phyloP scores from a whole-genome alignment of 1,140 invertebrate species.

The Marisa cornuarietis region DNA sequence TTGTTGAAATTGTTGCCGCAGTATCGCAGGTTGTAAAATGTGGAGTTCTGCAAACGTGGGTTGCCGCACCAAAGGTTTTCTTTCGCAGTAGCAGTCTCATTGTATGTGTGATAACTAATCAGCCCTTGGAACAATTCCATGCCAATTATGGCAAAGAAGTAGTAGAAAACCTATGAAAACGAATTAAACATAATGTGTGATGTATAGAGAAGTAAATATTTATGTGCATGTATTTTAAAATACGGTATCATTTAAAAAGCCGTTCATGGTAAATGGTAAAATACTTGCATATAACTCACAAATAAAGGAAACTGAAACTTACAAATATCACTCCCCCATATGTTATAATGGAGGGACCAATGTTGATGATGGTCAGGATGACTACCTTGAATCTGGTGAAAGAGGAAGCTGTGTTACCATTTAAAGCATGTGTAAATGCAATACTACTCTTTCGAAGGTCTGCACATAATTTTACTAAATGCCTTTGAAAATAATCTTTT shows the following conservation, averaged over 20 bases:
- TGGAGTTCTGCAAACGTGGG: constrained; percentile 60
- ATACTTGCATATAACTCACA: no score
- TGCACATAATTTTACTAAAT: no score
- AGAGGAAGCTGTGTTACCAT: constrained; percentile 12
- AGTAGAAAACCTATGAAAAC: constrained; percentile 67
- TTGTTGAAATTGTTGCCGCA: constrained; percentile 72
- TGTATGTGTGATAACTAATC: constrained; percentile 61
- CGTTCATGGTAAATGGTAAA: no score
- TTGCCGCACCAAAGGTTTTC: constrained; percentile 66
- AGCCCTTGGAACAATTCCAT: constrained; percentile 68
- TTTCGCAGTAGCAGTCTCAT: constrained; percentile 26
- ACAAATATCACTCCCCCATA: constrained; percentile 70
- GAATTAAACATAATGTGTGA: not conserved
- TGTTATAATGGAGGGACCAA: constrained; percentile 68
- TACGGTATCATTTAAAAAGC: no score
- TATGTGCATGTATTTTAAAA: no score
- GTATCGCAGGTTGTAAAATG: constrained; percentile 66
- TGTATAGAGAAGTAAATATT: no score
- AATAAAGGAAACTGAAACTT: constrained; percentile 39
- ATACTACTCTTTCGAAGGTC: no score
- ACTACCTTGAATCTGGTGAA: constrained; percentile 68
- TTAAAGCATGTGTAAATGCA: not conserved
- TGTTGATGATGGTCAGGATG: constrained; percentile 67
- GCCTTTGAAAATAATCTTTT: no score
- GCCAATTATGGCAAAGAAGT: constrained; percentile 70